These are phyloP conservation scores for Natator depressus DNA, from an alignment of 2,113 vertebrate genomes.

Conservation along the genomic window DNA sequence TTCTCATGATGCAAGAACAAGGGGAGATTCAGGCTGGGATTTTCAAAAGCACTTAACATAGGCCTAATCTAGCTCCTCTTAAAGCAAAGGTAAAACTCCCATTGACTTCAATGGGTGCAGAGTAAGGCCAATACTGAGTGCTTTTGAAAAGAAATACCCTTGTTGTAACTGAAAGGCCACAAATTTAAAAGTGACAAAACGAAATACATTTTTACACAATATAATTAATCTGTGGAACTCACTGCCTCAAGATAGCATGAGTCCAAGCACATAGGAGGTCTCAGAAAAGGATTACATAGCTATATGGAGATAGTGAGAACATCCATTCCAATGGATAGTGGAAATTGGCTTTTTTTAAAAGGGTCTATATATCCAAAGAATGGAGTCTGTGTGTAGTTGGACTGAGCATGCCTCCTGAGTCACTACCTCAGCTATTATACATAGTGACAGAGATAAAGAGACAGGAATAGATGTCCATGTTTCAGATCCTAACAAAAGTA, in stretches of 20 bases:
- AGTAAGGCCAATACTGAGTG: not conserved
- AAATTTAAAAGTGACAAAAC: not conserved
- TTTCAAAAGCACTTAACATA: not conserved
- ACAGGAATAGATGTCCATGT: not conserved
- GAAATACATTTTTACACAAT: not conserved
- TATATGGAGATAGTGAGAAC: not conserved
- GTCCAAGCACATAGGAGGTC: accelerated
- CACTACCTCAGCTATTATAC: conserved; percentile 4
- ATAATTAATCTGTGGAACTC: not conserved
- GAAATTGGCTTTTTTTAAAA: not conserved
- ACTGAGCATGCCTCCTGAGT: not conserved
- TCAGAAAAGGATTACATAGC: not conserved
- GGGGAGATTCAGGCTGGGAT: not conserved
- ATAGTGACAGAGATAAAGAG: conserved; percentile 36
- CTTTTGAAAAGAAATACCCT: not conserved
- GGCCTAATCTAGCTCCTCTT: not conserved
- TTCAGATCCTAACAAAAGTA: not conserved
- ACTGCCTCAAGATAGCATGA: not conserved
- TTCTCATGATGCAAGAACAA: not conserved
- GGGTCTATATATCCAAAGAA: accelerated
- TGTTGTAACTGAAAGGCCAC: not conserved
- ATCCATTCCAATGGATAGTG: not conserved
- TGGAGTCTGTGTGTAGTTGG: not conserved
- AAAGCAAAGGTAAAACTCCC: not conserved
- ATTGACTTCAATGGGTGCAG: not conserved